Conservation (phyloP, 2,888 invertebrate genomes). For the Lasioglossum marginatum region DNA sequence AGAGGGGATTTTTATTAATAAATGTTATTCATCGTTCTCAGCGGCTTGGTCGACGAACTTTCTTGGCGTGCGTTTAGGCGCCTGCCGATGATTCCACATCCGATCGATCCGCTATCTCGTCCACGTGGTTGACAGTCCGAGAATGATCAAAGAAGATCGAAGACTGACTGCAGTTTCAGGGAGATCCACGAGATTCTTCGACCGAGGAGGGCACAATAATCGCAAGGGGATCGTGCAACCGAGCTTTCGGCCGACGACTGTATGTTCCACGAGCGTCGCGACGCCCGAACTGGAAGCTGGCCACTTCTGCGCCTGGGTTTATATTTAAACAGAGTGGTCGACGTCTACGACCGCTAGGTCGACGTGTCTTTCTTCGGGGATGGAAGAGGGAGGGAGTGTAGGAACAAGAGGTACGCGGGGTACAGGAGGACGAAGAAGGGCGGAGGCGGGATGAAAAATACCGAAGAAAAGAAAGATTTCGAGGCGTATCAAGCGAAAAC, state of each 20-base stretch:
- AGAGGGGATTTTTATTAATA: neutral
- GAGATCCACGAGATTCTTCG: neutral
- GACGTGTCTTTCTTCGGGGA: conserved; percentile 66
- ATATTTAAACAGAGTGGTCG: conserved; percentile 81
- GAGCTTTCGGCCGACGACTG: conserved; percentile 39
- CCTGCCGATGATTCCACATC: neutral
- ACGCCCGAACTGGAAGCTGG: conserved; percentile 81
- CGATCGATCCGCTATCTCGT: neutral
- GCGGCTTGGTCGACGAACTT: conserved; percentile 10
- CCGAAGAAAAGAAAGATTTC: conserved; percentile 17
- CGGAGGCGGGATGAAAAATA: conserved; percentile 12
- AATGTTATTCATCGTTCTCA: neutral
- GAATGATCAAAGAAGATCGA: neutral
- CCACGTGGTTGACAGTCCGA: neutral
- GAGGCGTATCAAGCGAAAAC: conserved; percentile 45
- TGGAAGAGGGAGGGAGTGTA: conserved; percentile 3
- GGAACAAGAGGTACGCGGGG: neutral
- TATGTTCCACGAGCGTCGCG: conserved; percentile 78
- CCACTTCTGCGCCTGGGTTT: conserved; percentile 79
- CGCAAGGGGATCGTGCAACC: neutral
- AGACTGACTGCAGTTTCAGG: no score
- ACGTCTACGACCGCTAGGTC: conserved; percentile 57
- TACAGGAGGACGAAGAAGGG: neutral
- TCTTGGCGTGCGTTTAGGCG: neutral
- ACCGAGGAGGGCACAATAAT: neutral